A percentile compares a stretch with the other conserved stretches of the same genome.
Conservation (phyloP, 2,888 invertebrate genomes). For the Acheta domesticus region DNA sequence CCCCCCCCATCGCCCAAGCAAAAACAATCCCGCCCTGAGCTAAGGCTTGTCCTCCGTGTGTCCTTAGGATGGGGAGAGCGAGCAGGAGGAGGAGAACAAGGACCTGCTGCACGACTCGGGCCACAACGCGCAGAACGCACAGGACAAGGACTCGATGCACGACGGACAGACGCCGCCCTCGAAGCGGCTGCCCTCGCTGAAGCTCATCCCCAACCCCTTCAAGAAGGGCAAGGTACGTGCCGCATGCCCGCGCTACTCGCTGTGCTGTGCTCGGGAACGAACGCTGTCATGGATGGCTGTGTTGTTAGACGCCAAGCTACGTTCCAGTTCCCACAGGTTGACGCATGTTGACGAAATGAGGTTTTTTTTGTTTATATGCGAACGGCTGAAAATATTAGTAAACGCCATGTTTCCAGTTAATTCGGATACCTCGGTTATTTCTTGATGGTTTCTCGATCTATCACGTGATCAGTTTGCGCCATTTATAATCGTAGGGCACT, state of each 20-base stretch:
- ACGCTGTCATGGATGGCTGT: no score
- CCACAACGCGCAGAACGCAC: slow-evolving; percentile 31
- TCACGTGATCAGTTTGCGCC: no score
- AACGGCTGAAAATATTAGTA: not conserved
- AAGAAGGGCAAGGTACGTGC: slow-evolving; percentile 49
- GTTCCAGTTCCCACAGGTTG: not conserved
- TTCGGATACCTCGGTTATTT: no score
- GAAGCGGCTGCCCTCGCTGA: slow-evolving; percentile 35
- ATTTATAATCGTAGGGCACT: no score
- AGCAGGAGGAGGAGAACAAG: slow-evolving; percentile 40
- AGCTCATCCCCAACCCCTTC: slow-evolving; percentile 55
- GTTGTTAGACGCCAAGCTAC: slow-evolving; percentile 38
- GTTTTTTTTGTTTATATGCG: not conserved
- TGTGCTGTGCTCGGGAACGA: no score
- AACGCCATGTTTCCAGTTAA: no score
- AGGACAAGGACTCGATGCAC: not conserved
- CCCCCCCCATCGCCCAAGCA: no score
- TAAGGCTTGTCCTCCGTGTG: not conserved
- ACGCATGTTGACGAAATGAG: not conserved
- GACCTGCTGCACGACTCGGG: slow-evolving; percentile 40
- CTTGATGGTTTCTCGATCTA: no score
- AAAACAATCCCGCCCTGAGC: no score
- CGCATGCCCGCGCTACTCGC: slow-evolving; percentile 32
- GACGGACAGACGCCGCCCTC: slow-evolving; percentile 23
- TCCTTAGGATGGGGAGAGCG: slow-evolving; percentile 38